phyloP scores from a whole-genome alignment of 2,113 vertebrate species.

The Gyps fulvus region DNA sequence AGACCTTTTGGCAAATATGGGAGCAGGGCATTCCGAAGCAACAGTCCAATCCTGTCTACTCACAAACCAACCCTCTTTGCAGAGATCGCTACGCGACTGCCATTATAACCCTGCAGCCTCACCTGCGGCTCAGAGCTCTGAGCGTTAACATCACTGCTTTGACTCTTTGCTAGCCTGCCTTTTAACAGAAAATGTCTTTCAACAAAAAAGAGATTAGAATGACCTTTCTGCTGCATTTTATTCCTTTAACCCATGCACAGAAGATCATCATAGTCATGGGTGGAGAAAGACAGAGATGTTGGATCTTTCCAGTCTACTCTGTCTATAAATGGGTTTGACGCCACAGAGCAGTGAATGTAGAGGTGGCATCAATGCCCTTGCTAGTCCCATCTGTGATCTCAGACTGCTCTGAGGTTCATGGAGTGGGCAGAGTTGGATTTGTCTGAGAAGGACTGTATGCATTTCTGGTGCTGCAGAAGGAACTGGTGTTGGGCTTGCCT shows the following conservation, averaged over 20 bases:
- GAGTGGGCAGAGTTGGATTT: background rate
- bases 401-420: background rate
- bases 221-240: background rate
- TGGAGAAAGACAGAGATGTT: background rate
- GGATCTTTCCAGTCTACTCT: background rate
- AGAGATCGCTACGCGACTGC: fast-evolving
- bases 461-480: background rate
- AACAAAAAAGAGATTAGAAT: background rate
- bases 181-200: background rate
- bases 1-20: background rate
- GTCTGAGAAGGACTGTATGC: background rate
- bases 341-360: background rate
- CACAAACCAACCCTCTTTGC: background rate
- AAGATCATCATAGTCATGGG: background rate
- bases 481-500: background rate
- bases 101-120: background rate
- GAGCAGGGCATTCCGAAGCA: background rate
- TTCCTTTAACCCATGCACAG: background rate
- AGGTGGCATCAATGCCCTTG: background rate
- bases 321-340: background rate
- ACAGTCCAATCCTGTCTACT: background rate
- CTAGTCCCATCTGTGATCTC: background rate
- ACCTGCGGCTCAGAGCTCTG: background rate
- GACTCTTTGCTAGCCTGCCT: background rate
- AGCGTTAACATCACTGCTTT: background rate